Conservation (phyloP, 2,113 vertebrate genomes). For the Labrus mixtus region DNA sequence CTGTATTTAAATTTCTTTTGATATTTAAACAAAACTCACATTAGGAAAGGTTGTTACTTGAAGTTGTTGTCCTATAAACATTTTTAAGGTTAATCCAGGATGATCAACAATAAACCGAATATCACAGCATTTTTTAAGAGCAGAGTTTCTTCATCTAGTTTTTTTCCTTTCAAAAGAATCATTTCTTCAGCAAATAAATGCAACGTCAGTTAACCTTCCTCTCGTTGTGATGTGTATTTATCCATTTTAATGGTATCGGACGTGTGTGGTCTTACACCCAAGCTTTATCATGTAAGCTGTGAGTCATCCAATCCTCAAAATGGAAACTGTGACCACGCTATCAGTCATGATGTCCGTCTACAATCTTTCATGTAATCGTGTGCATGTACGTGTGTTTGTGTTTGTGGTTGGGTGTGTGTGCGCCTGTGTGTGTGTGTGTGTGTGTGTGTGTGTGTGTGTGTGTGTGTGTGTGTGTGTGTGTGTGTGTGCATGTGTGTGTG, state of each 20-base stretch:
- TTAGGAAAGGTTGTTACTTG: too few species aligned
- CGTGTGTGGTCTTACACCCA: not conserved
- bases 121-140: too few species aligned
- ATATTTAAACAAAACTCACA: too few species aligned
- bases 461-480: not conserved
- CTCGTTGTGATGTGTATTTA: not conserved
- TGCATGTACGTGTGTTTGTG: not conserved
- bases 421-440: too few species aligned
- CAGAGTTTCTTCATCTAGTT: too few species aligned
- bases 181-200: not conserved
- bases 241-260: slow-evolving; percentile 4
- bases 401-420: too few species aligned
- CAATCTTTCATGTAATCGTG: not conserved
- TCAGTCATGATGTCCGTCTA: slow-evolving; percentile 40
- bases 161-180: not conserved
- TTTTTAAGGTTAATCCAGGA: too few species aligned
- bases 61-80: too few species aligned
- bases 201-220: not conserved
- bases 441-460: too few species aligned
- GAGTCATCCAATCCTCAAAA: slow-evolving; percentile 46
- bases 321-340: slow-evolving; percentile 25
- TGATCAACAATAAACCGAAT: too few species aligned
- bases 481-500: too few species aligned
- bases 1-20: too few species aligned
- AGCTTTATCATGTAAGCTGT: slow-evolving; percentile 37